These are phyloP conservation scores for Heliconius ismenius DNA, from an alignment of 2,888 invertebrate species.

Conservation along the genomic window DNA sequence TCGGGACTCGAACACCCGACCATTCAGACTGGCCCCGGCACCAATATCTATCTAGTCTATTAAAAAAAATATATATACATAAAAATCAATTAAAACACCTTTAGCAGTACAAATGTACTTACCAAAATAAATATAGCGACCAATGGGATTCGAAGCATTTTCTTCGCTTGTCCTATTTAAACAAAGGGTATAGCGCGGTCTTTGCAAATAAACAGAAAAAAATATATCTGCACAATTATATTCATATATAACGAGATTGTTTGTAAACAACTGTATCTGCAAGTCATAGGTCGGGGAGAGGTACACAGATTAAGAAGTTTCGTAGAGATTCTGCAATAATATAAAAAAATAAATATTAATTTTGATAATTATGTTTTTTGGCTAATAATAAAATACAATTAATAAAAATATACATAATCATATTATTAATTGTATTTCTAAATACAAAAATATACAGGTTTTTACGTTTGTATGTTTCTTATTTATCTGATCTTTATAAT, in stretches of 20 bases:
- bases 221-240: constrained; percentile 43
- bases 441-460: not conserved
- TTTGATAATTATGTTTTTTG: not conserved
- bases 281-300: constrained; percentile 46
- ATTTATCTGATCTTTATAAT: not conserved
- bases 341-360: not conserved
- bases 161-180: constrained; percentile 46
- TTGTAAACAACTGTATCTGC: constrained; percentile 46
- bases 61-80: not conserved
- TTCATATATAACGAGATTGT: constrained; percentile 32
- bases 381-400: no score
- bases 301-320: constrained; percentile 9
- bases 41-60: not conserved
- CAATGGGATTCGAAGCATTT: constrained; percentile 46
- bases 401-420: no score
- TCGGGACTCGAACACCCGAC: not conserved
- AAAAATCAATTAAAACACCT: constrained; percentile 9
- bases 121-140: constrained; percentile 48
- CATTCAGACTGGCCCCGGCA: not conserved
- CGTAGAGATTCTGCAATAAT: not conserved
- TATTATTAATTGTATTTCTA: not conserved
- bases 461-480: not conserved
- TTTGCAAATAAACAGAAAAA: constrained; percentile 47
- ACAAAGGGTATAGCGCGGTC: constrained; percentile 34
- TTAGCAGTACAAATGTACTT: constrained; percentile 41